Evolutionary conservation across 2,113 vertebrate species (phyloP).

Genomic region (Rafetus swinhoei): DNA sequence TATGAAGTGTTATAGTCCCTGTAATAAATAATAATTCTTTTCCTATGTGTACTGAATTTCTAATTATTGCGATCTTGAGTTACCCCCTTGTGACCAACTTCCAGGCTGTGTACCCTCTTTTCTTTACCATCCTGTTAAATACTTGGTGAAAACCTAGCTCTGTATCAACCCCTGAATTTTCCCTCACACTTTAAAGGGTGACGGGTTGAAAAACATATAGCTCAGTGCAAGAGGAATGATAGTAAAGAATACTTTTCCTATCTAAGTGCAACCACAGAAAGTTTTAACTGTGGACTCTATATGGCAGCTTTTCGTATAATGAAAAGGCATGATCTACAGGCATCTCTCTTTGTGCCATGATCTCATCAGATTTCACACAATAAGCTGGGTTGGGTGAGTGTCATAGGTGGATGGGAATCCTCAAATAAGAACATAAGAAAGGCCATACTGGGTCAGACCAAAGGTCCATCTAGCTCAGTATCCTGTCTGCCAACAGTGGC

Average conservation of each 20-base stretch:
- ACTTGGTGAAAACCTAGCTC: slow-evolving; percentile 30
- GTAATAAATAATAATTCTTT: slow-evolving; percentile 2
- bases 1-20: neutral
- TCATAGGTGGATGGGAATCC: neutral
- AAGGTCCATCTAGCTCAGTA: too few species aligned
- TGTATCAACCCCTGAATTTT: neutral
- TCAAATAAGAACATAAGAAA: neutral
- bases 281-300: neutral
- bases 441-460: too few species aligned
- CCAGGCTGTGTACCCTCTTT: neutral
- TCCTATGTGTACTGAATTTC: slow-evolving; percentile 25
- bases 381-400: neutral
- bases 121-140: slow-evolving; percentile 18
- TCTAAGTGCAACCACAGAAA: neutral
- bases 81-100: too few species aligned
- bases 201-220: neutral
- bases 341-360: neutral
- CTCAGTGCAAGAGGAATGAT: neutral
- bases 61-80: too few species aligned
- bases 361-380: neutral
- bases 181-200: neutral
- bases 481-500: too few species aligned
- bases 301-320: neutral
- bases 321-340: neutral
- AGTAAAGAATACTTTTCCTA: neutral